Evolutionary conservation across 2,113 vertebrate genomes (phyloP).

Genomic region (Pristiophorus japonicus): DNA sequence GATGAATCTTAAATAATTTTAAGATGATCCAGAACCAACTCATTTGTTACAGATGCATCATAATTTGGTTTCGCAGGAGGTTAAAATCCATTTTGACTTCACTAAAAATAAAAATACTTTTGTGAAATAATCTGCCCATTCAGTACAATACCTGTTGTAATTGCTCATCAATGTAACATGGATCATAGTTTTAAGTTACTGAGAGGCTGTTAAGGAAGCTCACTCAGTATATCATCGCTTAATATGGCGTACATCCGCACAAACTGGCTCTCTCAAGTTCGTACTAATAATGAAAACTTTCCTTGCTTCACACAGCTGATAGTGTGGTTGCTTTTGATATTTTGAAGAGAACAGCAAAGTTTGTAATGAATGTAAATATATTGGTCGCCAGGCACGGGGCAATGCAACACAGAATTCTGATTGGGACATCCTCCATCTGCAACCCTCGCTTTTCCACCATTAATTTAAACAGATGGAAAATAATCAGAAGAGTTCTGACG

Average conservation of each 20-base stretch:
- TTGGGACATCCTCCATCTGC: not conserved
- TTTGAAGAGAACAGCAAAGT: not conserved
- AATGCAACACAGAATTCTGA: not conserved
- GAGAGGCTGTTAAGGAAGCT: no score
- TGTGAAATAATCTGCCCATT: not conserved
- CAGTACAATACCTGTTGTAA: not conserved
- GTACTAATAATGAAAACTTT: not conserved
- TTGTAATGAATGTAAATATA: not conserved
- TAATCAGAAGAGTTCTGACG: not conserved
- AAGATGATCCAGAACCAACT: not conserved
- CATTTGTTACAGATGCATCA: not conserved
- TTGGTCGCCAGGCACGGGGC: not conserved
- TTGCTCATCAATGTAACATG: not conserved
- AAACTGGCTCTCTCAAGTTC: not conserved
- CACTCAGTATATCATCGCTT: no score
- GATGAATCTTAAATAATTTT: not conserved
- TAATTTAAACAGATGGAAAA: not conserved
- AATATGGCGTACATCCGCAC: not conserved
- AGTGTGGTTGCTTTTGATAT: not conserved
- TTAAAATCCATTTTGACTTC: not conserved
- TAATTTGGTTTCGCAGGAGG: not conserved
- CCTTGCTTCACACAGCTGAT: not conserved
- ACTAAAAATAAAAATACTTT: not conserved
- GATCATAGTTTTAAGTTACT: no score
- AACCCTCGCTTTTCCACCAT: not conserved